Evolutionary conservation across 2,888 invertebrate species (phyloP).

Genomic region (Corythucha ciliata): DNA sequence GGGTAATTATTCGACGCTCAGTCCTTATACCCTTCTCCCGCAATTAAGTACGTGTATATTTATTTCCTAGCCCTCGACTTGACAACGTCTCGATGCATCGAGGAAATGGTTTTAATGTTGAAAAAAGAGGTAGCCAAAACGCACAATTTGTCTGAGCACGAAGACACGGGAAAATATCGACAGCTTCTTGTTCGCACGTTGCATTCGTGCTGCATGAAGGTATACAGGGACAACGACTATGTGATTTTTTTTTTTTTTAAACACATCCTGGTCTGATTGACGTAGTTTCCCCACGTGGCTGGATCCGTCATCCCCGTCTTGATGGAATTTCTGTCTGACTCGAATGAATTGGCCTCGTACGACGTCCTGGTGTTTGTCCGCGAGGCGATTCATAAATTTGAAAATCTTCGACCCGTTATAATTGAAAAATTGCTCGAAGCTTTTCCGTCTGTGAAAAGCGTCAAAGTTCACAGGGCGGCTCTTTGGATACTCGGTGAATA

Average conservation of each 20-base stretch:
- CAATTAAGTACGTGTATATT: not conserved
- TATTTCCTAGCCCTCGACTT: conserved; percentile 61
- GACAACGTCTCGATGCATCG: conserved; percentile 83
- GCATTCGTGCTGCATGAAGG: conserved; percentile 85
- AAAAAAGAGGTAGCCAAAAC: conserved; percentile 91
- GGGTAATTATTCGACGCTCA: conserved; percentile 44
- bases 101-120: conserved; percentile 86
- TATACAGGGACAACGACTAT: conserved; percentile 38
- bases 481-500: conserved; percentile 98
- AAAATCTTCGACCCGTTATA: conserved; percentile 67
- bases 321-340: conserved; percentile 84
- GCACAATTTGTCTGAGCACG: conserved; percentile 72
- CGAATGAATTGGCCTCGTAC: conserved; percentile 78
- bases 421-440: conserved; percentile 67
- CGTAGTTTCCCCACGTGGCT: conserved; percentile 83
- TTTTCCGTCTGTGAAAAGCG: conserved; percentile 78
- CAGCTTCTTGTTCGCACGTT: conserved; percentile 91
- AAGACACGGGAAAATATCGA: conserved; percentile 91
- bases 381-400: conserved; percentile 91
- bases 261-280: not conserved
- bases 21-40: too few relatives aligned
- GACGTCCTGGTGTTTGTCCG: conserved; percentile 92
- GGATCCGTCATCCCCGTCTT: conserved; percentile 87
- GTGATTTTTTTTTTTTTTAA: not conserved
- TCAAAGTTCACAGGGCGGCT: conserved; percentile 84